Evolutionary conservation across 2,888 invertebrate species (phyloP), one percentile per base, ranked within the genome.

Genomic region (Andrena bicolor): DNA sequence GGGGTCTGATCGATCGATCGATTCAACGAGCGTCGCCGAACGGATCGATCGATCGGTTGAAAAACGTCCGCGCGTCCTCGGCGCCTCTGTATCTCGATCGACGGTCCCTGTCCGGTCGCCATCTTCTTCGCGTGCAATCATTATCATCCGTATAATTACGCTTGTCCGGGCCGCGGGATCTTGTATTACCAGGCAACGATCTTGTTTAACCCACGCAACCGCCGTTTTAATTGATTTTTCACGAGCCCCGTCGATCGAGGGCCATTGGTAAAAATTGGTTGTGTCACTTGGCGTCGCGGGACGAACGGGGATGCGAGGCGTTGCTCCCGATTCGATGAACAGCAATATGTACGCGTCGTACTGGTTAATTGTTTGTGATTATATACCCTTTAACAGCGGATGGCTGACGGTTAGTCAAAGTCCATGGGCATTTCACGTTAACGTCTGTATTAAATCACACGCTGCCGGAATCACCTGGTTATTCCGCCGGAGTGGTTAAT

Each of bases 221-320:
- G 69, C 16, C 20, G 13, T 69, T 76, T 76, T 76, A 63, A 76
- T 76, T 76, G 69, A 76, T 63, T 76, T 76, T 41, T 69, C 23
- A n/a, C n/a, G n/a, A n/a, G 3, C 30, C 7, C n/a, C 32, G 48
- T 3, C 7, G 28, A 32, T 8, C 4, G 10, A 7, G 6, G 0
- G n/a, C n/a, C 1, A n/a, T 35, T 65, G 56, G 28, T 60, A 13
- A 66, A 26, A 56, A 65, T 56, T 1, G 35, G 41, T 1, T 10
- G 49, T 51, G 51, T 51, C 71, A 16, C 32, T 30, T 23, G 4
- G 35, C 2, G 28, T 65, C 35, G 41, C 41, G 23, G 32, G 20
- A 26, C 13, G 16, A 60, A 2, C 32, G n/a, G n/a, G n/a, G n/a
- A n/a, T n/a, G n/a, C n/a, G n/a, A n/a, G n/a, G n/a, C n/a, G n/a